phyloP scores from a whole-genome alignment of 2,797 vertebrate species.

The Bradypus variegatus region DNA sequence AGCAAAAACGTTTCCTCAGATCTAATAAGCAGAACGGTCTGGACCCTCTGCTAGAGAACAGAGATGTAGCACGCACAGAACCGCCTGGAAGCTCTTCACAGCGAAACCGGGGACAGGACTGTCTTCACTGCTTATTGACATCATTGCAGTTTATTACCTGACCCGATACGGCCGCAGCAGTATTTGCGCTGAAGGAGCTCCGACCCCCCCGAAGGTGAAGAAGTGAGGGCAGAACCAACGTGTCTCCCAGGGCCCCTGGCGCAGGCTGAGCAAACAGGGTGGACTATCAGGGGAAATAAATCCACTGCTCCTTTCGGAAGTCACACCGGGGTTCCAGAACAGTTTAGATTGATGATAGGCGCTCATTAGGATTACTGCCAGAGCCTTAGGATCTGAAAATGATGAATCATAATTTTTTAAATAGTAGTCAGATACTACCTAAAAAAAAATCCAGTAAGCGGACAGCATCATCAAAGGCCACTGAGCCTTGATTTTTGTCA shows the following conservation, averaged over 20 bases:
- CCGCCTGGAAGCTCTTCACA: background rate
- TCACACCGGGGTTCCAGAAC: background rate
- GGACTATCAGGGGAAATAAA: conserved; percentile 24
- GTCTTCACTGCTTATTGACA: background rate
- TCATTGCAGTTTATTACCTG: conserved; percentile 34
- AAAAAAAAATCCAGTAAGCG: background rate
- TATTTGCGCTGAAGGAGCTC: conserved; percentile 38
- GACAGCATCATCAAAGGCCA: background rate
- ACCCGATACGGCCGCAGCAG: background rate
- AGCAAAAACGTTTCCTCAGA: conserved; percentile 11
- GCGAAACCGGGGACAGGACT: background rate
- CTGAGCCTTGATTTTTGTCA: background rate
- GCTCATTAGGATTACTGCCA: background rate
- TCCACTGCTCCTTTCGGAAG: background rate
- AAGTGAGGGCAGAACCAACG: background rate
- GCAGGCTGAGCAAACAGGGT: conserved; percentile 20
- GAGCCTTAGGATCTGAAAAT: conserved; percentile 31
- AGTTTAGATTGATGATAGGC: background rate
- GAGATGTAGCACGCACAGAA: background rate
- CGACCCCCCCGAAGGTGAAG: conserved; percentile 19
- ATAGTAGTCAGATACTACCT: background rate
- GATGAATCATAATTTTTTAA: background rate
- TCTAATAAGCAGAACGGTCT: background rate
- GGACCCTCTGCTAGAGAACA: background rate
- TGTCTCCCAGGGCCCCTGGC: background rate